phyloP scores from a whole-genome alignment of 92 coral and sea anemone genomes.

The Phenganax subtilis region DNA sequence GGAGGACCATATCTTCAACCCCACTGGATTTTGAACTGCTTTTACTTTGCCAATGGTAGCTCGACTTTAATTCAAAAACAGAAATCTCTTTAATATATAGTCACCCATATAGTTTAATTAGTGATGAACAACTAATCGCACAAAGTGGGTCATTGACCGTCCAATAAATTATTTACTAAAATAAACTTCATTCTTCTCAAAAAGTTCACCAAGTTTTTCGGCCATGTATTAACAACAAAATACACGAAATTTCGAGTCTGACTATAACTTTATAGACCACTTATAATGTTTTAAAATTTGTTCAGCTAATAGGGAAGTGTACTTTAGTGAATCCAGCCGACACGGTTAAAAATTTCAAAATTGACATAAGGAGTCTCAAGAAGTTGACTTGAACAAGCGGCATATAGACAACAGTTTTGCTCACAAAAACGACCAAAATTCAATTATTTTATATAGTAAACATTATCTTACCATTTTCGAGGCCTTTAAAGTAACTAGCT shows the following conservation, averaged over 20 bases:
- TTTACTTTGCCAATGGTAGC: constrained; percentile 98
- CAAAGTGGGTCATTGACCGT: neutral
- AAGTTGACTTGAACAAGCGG: too few relatives aligned
- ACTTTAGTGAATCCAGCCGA: too few relatives aligned
- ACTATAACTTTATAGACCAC: too few relatives aligned
- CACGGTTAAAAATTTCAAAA: too few relatives aligned
- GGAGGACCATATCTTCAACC: constrained; percentile 95
- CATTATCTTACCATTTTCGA: neutral
- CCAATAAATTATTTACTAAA: neutral
- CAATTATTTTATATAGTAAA: neutral
- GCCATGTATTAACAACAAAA: too few relatives aligned
- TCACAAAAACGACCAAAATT: neutral
- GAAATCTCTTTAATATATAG: neutral
- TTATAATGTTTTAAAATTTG: too few relatives aligned
- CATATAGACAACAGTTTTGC: neutral
- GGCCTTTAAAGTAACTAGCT: neutral
- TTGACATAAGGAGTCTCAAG: too few relatives aligned
- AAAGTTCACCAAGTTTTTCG: neutral
- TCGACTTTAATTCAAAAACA: constrained; percentile 32
- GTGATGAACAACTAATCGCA: neutral
- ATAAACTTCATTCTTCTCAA: neutral
- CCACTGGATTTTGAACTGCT: constrained; percentile 97
- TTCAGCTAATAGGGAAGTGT: too few relatives aligned
- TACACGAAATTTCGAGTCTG: too few relatives aligned
- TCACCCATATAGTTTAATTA: neutral